Evolutionary conservation across 2,888 invertebrate genomes (phyloP).

Genomic region (Acrocyrtus sp.): DNA sequence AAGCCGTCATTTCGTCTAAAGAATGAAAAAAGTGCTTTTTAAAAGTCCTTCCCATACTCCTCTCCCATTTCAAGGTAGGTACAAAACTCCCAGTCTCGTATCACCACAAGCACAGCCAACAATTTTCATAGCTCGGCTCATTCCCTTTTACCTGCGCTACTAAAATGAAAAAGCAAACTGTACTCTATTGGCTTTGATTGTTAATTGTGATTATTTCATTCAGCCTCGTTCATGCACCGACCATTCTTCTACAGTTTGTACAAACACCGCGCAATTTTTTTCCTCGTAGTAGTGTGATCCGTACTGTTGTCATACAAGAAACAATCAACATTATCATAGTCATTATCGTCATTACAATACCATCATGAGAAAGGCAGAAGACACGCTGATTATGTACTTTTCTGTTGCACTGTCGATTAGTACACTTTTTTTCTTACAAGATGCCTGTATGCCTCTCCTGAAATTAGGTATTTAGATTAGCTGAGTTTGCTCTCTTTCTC

Average conservation of each 20-base stretch:
- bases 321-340: conserved; percentile 41
- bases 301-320: conserved; percentile 41
- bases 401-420: conserved; percentile 16
- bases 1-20: conserved; percentile 30
- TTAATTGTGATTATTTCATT: no score
- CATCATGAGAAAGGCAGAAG: conserved; percentile 26
- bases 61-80: conserved; percentile 7
- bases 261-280: neutral
- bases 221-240: no score
- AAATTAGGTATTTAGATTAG: conserved; percentile 7
- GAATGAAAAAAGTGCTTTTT: neutral
- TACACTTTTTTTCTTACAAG: conserved; percentile 17
- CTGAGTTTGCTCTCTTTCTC: conserved; percentile 3
- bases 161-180: conserved; percentile 15
- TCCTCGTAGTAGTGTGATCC: neutral
- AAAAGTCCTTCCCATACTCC: conserved; percentile 5
- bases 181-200: conserved; percentile 10
- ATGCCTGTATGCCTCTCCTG: conserved; percentile 10
- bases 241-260: no score
- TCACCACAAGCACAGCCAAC: no score
- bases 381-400: neutral
- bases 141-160: neutral
- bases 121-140: neutral
- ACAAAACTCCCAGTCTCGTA: no score
- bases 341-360: conserved; percentile 40